Percentiles rank a stretch among this genome's conserved stretches.
These are phyloP conservation scores for Penaeus monodon DNA, from an alignment of 2,888 invertebrate genomes.

Conservation along the genomic window DNA sequence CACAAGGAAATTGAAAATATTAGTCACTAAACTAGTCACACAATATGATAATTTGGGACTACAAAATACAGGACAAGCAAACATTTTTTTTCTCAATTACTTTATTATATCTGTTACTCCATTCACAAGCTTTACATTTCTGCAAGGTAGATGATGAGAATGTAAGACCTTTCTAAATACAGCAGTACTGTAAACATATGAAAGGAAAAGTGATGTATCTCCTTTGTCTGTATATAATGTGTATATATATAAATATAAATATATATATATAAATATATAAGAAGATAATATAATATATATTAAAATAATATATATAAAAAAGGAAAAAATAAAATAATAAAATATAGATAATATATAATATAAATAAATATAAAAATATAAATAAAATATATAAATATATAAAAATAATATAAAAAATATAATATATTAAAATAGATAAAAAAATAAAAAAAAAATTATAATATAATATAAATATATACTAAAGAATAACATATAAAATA, in stretches of 20 bases:
- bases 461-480: no score
- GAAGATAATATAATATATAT: no score
- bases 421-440: no score
- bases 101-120: conserved; percentile 38
- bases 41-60: background rate
- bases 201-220: conserved; percentile 23
- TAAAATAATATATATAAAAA: no score
- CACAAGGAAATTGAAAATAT: background rate
- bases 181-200: conserved; percentile 54
- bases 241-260: background rate
- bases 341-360: no score
- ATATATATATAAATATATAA: conserved; percentile 4
- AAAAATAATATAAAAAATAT: no score
- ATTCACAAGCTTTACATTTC: conserved; percentile 59
- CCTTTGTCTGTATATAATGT: background rate
- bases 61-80: background rate
- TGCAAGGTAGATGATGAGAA: conserved; percentile 57
- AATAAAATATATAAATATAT: no score
- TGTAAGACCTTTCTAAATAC: conserved; percentile 61
- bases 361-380: no score
- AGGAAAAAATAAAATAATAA: no score
- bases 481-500: no score
- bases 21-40: background rate
- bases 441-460: no score
- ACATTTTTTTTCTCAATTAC: conserved; percentile 30